These are phyloP conservation scores for Syritta pipiens DNA, from an alignment of 2,888 invertebrate genomes.

Conservation along the genomic window DNA sequence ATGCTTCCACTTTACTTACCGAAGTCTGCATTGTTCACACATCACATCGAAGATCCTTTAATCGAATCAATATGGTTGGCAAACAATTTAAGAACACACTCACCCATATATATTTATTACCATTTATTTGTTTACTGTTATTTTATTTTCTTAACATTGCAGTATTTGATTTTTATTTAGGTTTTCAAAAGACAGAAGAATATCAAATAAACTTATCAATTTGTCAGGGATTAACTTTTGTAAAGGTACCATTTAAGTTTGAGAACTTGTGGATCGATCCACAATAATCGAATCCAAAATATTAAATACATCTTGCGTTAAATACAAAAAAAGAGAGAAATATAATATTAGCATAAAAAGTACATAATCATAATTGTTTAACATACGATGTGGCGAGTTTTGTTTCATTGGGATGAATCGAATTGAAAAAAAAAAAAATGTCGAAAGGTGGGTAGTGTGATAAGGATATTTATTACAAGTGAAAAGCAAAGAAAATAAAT, in stretches of 20 bases:
- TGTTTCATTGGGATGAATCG: neutral
- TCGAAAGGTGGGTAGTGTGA: too few species aligned
- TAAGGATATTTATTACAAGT: too few species aligned
- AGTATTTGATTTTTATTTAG: neutral
- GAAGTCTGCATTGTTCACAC: too few species aligned
- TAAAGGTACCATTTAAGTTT: too few species aligned
- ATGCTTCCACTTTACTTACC: too few species aligned
- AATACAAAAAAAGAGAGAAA: slow-evolving; percentile 8
- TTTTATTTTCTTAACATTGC: neutral
- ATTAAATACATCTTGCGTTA: neutral
- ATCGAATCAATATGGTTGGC: too few species aligned
- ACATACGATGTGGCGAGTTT: slow-evolving; percentile 1
- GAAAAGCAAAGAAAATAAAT: neutral
- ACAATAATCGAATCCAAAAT: too few species aligned
- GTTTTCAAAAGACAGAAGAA: neutral
- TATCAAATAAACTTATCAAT: neutral
- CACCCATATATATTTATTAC: neutral
- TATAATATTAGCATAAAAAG: slow-evolving; percentile 15
- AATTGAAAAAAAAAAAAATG: neutral
- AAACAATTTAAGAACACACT: too few species aligned
- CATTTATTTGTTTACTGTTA: neutral
- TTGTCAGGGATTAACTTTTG: neutral
- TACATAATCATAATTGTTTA: slow-evolving; percentile 23
- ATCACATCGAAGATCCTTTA: too few species aligned
- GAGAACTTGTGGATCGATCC: too few species aligned